Evolutionary conservation across 2,113 vertebrate species (phyloP), one percentile per base, ranked within the genome.

Genomic region (Hypanus sabinus): DNA sequence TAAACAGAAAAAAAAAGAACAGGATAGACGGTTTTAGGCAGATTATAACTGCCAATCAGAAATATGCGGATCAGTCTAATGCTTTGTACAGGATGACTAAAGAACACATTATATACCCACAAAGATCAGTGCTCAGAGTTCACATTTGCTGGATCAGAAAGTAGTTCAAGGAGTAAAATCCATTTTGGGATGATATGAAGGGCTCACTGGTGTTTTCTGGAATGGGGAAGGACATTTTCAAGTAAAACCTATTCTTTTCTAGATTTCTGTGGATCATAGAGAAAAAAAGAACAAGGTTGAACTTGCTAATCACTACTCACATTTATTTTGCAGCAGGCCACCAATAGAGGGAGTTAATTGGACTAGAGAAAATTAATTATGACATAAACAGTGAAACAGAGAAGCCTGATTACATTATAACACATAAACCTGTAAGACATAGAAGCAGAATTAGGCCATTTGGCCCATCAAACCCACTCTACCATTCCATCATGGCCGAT

Each of bases 101-200:
- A 65, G 0, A 16, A 12, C 0, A 90, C 30, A 90, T 68, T 33
- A 90, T 30, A 62, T 65, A 33, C 65, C 65, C 30, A 65, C 60
- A 65, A 65, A 68, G 60, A 62, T 90, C n/a, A 65, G 60, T 90
- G 30, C 30, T 33, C 85, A 65, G 65, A 90, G 33, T 90, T 90
- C 60, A 90, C 57, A 90, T 90, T 62, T 90, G 85, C 60, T 90
- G 85, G n/a, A 90, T 90, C 65, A 90, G 30, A 65, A 88, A 65
- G 27, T 88, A 88, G n/a, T 90, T 65, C 60, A 85, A 57, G 55
- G 81, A 60, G 12, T 20, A 68, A 60, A 90, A 90, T 33, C n/a
- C 6, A 33, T 5, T 14, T 60, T 68, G 60, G n/a, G 60, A 36
- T 65, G 60, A 33, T n/a, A 3, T 33, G 60, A 65, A 90, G 85